Conservation (phyloP, 2,797 vertebrate genomes). For the Crenichthys baileyi region DNA sequence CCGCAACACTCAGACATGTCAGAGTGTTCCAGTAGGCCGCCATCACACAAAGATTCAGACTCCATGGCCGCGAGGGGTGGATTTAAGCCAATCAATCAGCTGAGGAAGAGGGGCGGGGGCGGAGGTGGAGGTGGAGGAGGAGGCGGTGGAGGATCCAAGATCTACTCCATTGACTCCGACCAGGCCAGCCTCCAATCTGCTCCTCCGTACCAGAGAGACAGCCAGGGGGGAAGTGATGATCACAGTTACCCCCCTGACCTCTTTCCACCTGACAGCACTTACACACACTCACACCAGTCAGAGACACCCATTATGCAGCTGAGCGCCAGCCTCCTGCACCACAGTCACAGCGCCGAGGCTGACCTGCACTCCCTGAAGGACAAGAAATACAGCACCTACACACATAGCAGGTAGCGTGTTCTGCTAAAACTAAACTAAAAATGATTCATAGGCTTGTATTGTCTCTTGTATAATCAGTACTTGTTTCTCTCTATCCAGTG, state of each 20-base stretch:
- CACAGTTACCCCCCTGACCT: slow-evolving; percentile 74
- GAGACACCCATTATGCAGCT: slow-evolving; percentile 81
- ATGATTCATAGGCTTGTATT: not conserved
- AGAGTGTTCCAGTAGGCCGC: slow-evolving; percentile 89
- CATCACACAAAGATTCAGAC: slow-evolving; percentile 87
- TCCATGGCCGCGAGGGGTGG: slow-evolving; percentile 77
- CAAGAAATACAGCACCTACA: slow-evolving; percentile 85
- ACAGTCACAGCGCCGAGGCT: slow-evolving; percentile 82
- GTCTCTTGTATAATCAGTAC: slow-evolving; percentile 15
- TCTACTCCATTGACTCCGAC: slow-evolving; percentile 94
- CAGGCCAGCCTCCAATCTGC: slow-evolving; percentile 87
- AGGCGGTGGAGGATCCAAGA: slow-evolving; percentile 85
- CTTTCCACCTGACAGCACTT: slow-evolving; percentile 72
- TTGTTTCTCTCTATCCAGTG: slow-evolving; percentile 70
- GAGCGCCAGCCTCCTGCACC: slow-evolving; percentile 86
- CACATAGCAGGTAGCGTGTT: slow-evolving; percentile 75
- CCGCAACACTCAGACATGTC: slow-evolving; percentile 91
- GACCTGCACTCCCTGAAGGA: slow-evolving; percentile 82
- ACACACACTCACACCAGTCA: slow-evolving; percentile 66
- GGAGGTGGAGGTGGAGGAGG: slow-evolving; percentile 81
- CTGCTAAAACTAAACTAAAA: not conserved
- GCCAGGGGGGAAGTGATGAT: slow-evolving; percentile 74
- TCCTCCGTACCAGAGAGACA: slow-evolving; percentile 81
- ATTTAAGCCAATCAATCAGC: slow-evolving; percentile 80
- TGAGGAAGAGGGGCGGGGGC: slow-evolving; percentile 89